phyloP scores from a whole-genome alignment of 2,113 vertebrate genomes.

The Centrocercus urophasianus region DNA sequence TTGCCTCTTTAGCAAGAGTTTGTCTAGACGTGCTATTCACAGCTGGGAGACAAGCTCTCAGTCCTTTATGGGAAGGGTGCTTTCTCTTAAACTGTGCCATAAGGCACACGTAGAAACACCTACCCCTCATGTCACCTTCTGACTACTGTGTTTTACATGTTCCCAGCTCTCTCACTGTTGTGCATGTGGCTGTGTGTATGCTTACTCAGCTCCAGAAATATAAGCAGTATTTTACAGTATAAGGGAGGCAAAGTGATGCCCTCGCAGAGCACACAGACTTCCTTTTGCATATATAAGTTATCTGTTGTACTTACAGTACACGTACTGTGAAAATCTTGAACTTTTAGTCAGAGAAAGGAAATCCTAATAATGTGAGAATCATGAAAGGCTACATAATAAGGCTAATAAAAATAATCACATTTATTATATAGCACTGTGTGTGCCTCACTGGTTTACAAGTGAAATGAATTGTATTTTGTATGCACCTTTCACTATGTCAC shows the following conservation, averaged over 20 bases:
- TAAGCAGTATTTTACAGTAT: neutral
- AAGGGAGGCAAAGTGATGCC: neutral
- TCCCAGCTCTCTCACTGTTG: neutral
- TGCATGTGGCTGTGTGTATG: fast-evolving
- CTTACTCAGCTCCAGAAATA: neutral
- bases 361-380: neutral
- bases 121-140: too few species aligned
- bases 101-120: fast-evolving
- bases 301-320: neutral
- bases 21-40: neutral
- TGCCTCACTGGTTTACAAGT: neutral
- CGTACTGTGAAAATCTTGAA: neutral
- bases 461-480: neutral
- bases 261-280: neutral
- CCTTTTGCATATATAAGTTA: neutral
- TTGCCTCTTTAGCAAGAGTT: neutral
- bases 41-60: neutral
- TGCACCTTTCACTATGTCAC: neutral
- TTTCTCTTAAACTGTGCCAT: neutral
- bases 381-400: neutral
- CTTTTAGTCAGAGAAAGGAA: neutral
- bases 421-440: neutral
- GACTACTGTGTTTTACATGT: neutral
- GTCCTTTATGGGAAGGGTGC: fast-evolving
- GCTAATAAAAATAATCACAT: neutral